Evolutionary conservation across 2,113 vertebrate species (phyloP).

Genomic region (Forbesichthys agassizii): DNA sequence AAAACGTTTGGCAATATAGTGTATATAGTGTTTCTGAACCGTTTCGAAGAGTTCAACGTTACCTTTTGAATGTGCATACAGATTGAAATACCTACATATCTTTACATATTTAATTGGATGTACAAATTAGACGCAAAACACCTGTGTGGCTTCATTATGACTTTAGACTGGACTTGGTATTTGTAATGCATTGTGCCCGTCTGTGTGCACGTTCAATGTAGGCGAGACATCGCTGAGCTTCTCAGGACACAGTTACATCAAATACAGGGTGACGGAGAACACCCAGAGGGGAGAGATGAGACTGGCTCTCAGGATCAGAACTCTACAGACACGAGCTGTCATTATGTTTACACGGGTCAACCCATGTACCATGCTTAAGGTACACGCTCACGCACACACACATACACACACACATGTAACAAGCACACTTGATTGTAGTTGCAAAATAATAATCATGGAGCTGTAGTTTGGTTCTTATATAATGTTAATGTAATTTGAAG

Average conservation of each 20-base stretch:
- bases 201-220: constrained; percentile 58
- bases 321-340: constrained; percentile 91
- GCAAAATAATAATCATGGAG: background rate
- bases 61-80: too few relatives aligned
- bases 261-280: constrained; percentile 89
- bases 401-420: constrained; percentile 5
- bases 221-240: constrained; percentile 94
- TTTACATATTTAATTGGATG: too few relatives aligned
- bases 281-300: constrained; percentile 87
- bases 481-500: background rate
- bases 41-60: too few relatives aligned
- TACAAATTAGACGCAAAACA: too few relatives aligned
- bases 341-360: constrained; percentile 95
- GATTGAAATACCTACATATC: too few relatives aligned
- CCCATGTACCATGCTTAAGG: constrained; percentile 96
- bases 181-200: too few relatives aligned
- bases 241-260: constrained; percentile 96
- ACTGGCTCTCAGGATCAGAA: constrained; percentile 88
- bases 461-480: background rate
- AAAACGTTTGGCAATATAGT: too few relatives aligned
- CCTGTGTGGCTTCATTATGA: too few relatives aligned
- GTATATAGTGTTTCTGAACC: too few relatives aligned
- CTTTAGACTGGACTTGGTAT: too few relatives aligned
- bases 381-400: constrained; percentile 50
- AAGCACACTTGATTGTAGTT: background rate